Evolutionary conservation across 64 coral and sea anemone genomes (phyloP).

Genomic region (Porites australiensis): DNA sequence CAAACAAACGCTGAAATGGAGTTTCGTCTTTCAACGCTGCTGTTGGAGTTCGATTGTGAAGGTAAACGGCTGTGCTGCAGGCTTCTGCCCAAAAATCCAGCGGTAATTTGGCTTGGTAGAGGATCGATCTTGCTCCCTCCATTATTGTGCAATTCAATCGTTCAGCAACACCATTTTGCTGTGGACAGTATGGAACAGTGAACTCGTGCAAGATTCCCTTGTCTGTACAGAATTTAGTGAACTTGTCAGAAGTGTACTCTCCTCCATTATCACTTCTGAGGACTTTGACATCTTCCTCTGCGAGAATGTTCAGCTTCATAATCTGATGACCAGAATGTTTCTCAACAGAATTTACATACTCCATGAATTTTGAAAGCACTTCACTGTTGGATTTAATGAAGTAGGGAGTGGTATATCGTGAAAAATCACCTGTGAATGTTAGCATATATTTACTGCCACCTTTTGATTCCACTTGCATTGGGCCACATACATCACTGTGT

Average conservation of each 20-base stretch:
- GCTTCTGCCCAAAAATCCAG: constrained; percentile 67
- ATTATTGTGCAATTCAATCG: constrained; percentile 52
- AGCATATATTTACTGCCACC: constrained; percentile 80
- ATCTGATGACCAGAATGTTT: background rate
- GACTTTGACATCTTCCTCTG: constrained; percentile 8
- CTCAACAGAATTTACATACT: constrained; percentile 64
- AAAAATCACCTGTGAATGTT: constrained; percentile 72
- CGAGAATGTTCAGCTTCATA: too few relatives aligned
- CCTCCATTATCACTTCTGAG: constrained; percentile 67
- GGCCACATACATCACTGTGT: constrained; percentile 85
- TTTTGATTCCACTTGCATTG: constrained; percentile 77
- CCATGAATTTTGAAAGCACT: constrained; percentile 39
- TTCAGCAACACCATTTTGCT: constrained; percentile 66
- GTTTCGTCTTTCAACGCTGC: constrained; percentile 38
- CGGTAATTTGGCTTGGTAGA: constrained; percentile 46
- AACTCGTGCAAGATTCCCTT: constrained; percentile 35
- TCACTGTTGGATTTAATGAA: too few relatives aligned
- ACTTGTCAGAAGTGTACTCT: constrained; percentile 47
- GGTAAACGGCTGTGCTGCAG: background rate
- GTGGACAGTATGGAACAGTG: constrained; percentile 37
- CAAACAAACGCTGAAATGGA: constrained; percentile 8
- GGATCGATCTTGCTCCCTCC: constrained; percentile 6
- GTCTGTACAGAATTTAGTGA: constrained; percentile 28
- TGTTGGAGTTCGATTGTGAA: constrained; percentile 40
- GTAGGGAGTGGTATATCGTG: background rate